A percentile compares a stretch with the other conserved stretches of the same genome.
phyloP scores from a whole-genome alignment of 2,888 invertebrate species.

The Ctena decussata region DNA sequence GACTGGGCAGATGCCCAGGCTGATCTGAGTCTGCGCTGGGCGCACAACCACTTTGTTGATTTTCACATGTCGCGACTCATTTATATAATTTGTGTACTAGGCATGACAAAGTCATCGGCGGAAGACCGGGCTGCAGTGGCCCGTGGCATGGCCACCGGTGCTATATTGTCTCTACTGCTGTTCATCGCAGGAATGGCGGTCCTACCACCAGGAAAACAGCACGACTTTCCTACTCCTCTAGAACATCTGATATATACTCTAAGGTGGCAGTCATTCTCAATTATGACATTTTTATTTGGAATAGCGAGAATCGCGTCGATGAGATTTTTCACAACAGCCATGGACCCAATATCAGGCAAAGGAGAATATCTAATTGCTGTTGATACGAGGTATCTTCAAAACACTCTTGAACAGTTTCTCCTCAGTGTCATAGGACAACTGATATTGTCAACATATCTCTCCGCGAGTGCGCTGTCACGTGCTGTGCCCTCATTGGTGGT shows the following conservation, averaged over 20 bases:
- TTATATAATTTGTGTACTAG: too few relatives aligned
- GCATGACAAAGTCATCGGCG: background rate
- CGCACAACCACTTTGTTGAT: too few relatives aligned
- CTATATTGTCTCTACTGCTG: background rate
- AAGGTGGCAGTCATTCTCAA: constrained; percentile 60
- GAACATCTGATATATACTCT: constrained; percentile 66
- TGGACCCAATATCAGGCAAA: constrained; percentile 62
- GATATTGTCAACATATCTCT: constrained; percentile 60
- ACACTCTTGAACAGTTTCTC: constrained; percentile 68
- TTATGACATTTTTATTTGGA: constrained; percentile 45
- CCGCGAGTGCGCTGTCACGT: constrained; percentile 30
- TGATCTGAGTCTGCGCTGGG: too few relatives aligned
- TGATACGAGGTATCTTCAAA: constrained; percentile 44
- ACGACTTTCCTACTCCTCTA: background rate
- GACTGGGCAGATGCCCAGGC: too few relatives aligned
- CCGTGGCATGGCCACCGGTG: background rate
- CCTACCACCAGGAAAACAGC: constrained; percentile 13
- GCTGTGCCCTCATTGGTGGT: constrained; percentile 61
- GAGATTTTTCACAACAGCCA: constrained; percentile 53
- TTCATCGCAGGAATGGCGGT: constrained; percentile 19
- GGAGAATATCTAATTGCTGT: constrained; percentile 58
- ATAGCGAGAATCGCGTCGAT: constrained; percentile 37
- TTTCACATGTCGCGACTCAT: too few relatives aligned
- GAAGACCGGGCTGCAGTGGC: background rate
- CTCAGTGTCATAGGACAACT: constrained; percentile 60